These are phyloP conservation scores for Dendroctonus ponderosae DNA, from an alignment of 1,140 invertebrate genomes.

Conservation along the genomic window DNA sequence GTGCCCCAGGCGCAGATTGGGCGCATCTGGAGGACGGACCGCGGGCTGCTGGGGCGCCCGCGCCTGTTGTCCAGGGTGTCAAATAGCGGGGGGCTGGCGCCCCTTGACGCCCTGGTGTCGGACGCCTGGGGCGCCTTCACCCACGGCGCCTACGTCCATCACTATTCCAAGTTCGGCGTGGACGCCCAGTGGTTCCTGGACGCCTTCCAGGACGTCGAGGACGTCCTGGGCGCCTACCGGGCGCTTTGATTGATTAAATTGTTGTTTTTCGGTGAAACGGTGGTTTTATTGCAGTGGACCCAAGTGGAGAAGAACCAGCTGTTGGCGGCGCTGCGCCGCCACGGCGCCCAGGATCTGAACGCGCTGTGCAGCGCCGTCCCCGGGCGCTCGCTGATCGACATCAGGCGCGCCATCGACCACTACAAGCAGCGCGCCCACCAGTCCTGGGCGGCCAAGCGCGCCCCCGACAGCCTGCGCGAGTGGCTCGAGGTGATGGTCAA, in stretches of 20 bases:
- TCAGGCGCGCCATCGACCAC: slow-evolving; percentile 35
- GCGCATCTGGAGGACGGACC: too few relatives aligned
- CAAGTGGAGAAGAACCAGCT: slow-evolving; percentile 35
- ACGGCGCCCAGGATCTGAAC: slow-evolving; percentile 34
- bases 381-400: slow-evolving; percentile 36
- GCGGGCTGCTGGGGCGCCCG: too few relatives aligned
- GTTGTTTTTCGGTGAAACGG: slow-evolving; percentile 3
- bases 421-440: slow-evolving; percentile 29
- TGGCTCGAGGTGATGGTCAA: slow-evolving; percentile 39
- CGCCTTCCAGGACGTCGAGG: slow-evolving; percentile 55
- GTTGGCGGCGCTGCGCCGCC: slow-evolving; percentile 28
- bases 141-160: slow-evolving; percentile 56
- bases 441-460: slow-evolving; percentile 17
- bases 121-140: slow-evolving; percentile 55
- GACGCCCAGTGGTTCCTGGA: slow-evolving; percentile 54
- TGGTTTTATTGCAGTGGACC: slow-evolving; percentile 24
- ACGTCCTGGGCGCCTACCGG: slow-evolving; percentile 40
- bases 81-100: slow-evolving; percentile 21
- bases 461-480: slow-evolving; percentile 27
- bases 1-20: too few relatives aligned
- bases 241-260: slow-evolving; percentile 15
- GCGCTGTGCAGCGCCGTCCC: slow-evolving; percentile 32
- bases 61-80: too few relatives aligned
- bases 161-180: slow-evolving; percentile 55
- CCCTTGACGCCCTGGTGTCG: slow-evolving; percentile 50